Evolutionary conservation across 2,888 invertebrate species (phyloP).

Genomic region (Cheilosia pagana): DNA sequence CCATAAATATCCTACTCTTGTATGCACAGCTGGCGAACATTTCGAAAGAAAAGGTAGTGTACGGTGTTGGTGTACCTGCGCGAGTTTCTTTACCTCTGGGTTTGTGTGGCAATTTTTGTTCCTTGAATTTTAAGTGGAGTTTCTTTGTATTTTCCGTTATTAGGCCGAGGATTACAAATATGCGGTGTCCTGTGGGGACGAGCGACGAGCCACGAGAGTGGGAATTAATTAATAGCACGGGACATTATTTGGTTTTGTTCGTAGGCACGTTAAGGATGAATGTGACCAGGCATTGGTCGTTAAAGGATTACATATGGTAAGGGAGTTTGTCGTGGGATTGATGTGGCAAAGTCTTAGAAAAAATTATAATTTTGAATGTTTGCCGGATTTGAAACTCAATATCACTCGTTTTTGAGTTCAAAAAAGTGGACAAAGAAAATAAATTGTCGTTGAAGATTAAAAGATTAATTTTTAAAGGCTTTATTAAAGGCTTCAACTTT

Average conservation of each 20-base stretch:
- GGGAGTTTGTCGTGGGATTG: background rate
- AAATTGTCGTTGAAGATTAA: no score
- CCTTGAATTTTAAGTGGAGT: slow-evolving; percentile 18
- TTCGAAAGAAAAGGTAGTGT: slow-evolving; percentile 15
- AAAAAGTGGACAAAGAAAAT: no score
- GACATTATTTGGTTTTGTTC: slow-evolving; percentile 33
- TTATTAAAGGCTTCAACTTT: no score
- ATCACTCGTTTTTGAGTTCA: no score
- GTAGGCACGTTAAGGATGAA: background rate
- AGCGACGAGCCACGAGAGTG: no score
- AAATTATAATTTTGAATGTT: no score
- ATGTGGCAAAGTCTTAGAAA: no score
- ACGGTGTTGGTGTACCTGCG: slow-evolving; percentile 29
- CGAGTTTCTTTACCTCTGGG: slow-evolving; percentile 31
- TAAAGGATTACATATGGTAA: background rate
- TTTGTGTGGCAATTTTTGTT: slow-evolving; percentile 39
- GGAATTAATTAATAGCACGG: slow-evolving; percentile 61
- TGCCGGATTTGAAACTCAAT: no score
- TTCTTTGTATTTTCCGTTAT: slow-evolving; percentile 26
- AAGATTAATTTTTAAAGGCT: no score
- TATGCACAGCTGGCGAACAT: slow-evolving; percentile 59
- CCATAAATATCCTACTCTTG: no score
- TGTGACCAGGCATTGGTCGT: background rate
- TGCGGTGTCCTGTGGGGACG: slow-evolving; percentile 17
- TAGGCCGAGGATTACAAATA: slow-evolving; percentile 20